These are phyloP conservation scores for Metridium senile DNA, from an alignment of 92 coral and sea anemone species.

Conservation along the genomic window DNA sequence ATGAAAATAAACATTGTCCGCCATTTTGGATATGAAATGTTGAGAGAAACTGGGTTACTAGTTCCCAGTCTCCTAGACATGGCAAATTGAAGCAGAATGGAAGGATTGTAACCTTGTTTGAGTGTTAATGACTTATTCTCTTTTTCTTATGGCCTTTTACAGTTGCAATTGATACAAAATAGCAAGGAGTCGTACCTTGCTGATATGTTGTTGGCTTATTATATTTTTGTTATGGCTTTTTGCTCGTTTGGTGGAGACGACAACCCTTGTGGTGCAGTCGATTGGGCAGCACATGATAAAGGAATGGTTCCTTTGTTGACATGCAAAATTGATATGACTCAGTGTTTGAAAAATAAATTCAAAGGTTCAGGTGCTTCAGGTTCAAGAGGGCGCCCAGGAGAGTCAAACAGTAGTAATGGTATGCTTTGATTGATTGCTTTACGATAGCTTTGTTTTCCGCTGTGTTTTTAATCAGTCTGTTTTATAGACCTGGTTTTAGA, in stretches of 20 bases:
- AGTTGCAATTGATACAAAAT: too few relatives aligned
- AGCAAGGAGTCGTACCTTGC: too few relatives aligned
- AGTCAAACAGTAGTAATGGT: neutral
- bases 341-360: constrained; percentile 48
- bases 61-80: too few relatives aligned
- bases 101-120: too few relatives aligned
- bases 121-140: too few relatives aligned
- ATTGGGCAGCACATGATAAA: constrained; percentile 36
- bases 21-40: too few relatives aligned
- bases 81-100: too few relatives aligned
- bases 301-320: constrained; percentile 30
- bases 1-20: too few relatives aligned
- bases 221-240: constrained; percentile 8
- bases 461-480: too few relatives aligned
- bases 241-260: constrained; percentile 21
- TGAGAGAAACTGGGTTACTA: too few relatives aligned
- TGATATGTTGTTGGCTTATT: neutral
- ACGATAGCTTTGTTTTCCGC: neutral
- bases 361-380: constrained; percentile 59
- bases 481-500: too few relatives aligned
- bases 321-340: constrained; percentile 32
- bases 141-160: too few relatives aligned
- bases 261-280: constrained; percentile 29
- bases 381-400: constrained; percentile 32
- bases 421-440: neutral